Conservation (phyloP, 1,140 invertebrate species). For the Heliconius himera region DNA sequence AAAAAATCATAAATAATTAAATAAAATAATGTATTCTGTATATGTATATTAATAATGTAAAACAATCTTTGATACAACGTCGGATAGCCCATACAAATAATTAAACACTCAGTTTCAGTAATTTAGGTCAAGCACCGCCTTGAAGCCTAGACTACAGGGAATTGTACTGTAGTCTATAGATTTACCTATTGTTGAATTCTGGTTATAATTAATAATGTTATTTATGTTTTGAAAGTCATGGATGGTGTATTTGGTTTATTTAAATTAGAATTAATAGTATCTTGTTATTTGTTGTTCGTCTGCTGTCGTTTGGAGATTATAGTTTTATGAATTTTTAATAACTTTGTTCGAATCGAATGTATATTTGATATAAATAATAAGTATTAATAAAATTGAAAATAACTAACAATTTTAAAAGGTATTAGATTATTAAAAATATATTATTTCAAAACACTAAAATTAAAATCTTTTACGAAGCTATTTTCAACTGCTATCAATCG, state of each 20-base stretch:
- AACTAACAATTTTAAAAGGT: too few species aligned
- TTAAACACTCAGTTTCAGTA: slow-evolving; percentile 19
- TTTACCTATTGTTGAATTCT: not conserved
- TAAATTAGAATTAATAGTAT: not conserved
- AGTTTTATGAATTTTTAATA: too few species aligned
- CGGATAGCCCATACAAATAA: slow-evolving; percentile 24
- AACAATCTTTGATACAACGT: not conserved
- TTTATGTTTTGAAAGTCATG: not conserved
- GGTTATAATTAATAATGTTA: not conserved
- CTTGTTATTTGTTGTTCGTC: not conserved
- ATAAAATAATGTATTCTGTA: not conserved
- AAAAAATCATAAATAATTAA: not conserved
- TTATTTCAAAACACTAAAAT: too few species aligned
- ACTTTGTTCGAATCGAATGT: too few species aligned
- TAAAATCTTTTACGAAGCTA: not conserved
- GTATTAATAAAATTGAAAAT: too few species aligned
- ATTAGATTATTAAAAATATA: too few species aligned
- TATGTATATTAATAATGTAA: not conserved
- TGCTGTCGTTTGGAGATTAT: too few species aligned
- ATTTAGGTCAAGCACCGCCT: slow-evolving; percentile 32
- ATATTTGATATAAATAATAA: too few species aligned
- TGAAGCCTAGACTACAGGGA: slow-evolving; percentile 15
- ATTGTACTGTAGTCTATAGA: not conserved
- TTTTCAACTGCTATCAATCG: not conserved
- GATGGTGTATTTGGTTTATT: not conserved